phyloP scores from a whole-genome alignment of 2,888 invertebrate genomes.

The Iphiclides podalirius region DNA sequence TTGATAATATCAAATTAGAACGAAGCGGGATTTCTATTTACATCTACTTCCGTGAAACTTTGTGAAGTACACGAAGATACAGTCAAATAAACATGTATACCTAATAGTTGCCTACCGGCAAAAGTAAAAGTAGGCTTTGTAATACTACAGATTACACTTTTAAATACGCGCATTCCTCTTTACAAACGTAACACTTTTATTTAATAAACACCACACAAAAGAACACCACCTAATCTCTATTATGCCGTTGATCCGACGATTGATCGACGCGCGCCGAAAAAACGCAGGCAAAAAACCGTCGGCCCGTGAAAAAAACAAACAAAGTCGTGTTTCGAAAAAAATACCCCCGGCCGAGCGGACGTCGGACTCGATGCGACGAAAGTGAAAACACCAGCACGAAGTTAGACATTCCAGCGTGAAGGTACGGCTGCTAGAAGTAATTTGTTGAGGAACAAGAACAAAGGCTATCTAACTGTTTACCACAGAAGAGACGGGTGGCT shows the following conservation, averaged over 20 bases:
- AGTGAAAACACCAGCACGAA: constrained; percentile 15
- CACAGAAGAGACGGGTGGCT: no score
- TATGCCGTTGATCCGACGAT: neutral
- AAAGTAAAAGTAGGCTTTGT: no score
- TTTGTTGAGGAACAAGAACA: no score
- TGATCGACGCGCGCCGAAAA: neutral
- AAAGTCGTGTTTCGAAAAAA: neutral
- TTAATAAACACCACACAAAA: neutral
- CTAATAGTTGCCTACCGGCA: no score
- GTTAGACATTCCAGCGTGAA: neutral
- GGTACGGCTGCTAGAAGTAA: neutral
- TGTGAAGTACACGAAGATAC: no score
- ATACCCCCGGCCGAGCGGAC: constrained; percentile 5
- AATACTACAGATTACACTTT: no score
- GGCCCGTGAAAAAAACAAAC: constrained; percentile 7
- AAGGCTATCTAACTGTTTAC: no score
- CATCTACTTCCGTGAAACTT: no score
- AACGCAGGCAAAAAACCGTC: constrained; percentile 4
- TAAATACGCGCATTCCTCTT: neutral
- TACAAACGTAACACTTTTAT: neutral
- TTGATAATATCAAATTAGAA: no score
- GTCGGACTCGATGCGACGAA: constrained; percentile 2
- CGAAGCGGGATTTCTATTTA: no score
- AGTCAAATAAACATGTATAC: no score
- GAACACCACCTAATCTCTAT: neutral